Evolutionary conservation across 1,140 invertebrate genomes (phyloP).

Genomic region (Drosophila sp.): DNA sequence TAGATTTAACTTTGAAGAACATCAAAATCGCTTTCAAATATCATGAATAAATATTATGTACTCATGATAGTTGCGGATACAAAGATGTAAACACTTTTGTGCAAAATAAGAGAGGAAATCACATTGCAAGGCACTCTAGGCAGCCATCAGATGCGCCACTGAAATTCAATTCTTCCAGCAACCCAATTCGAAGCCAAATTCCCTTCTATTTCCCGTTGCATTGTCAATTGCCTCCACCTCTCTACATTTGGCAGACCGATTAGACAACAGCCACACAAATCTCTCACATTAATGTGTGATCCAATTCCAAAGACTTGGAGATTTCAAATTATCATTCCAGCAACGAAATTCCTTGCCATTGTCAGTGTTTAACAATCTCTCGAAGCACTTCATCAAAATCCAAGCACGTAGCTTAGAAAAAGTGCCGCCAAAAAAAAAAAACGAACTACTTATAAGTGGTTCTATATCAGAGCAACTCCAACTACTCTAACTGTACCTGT

Average conservation of each 20-base stretch:
- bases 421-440: conserved; percentile 43
- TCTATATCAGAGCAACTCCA: conserved; percentile 32
- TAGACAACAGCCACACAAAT: conserved; percentile 3
- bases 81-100: no score
- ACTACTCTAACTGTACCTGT: conserved; percentile 8
- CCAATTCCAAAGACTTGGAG: conserved; percentile 2
- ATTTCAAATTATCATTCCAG: conserved; percentile 57
- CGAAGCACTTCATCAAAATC: conserved; percentile 34
- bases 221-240: neutral
- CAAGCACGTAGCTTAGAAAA: conserved; percentile 42
- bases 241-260: neutral
- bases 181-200: neutral
- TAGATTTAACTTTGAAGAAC: no score
- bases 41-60: no score
- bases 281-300: conserved; percentile 9
- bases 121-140: no score
- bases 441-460: conserved; percentile 35
- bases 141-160: no score
- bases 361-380: conserved; percentile 50
- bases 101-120: no score
- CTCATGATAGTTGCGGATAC: no score
- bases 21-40: no score
- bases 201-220: neutral
- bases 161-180: no score
- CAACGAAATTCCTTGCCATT: conserved; percentile 59